Evolutionary conservation across 2,888 invertebrate genomes (phyloP), one percentile per base, ranked within the genome.

Genomic region (Anaspis maculata): DNA sequence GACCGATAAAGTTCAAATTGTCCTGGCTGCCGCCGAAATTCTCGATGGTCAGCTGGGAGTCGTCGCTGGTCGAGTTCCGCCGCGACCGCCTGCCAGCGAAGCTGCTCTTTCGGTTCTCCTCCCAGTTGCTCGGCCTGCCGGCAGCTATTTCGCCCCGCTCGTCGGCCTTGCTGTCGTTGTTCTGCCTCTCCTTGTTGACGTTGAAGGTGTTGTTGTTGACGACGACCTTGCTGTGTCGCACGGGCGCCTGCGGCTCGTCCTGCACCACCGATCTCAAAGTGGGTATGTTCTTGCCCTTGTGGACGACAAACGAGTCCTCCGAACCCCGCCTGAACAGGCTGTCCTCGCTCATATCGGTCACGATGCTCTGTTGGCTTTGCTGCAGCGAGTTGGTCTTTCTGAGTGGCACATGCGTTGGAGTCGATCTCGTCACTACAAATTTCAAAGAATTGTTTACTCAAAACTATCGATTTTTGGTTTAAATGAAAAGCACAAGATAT

Each of bases 1-100:
- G 71, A 0, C 87, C 87, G 25, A 88, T 79, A 60, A 86, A 84
- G 68, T 87, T 86, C 49, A 90, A 64, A 51, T 89, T 80, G 64
- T 91, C 90, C 70, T 89, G 89, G 45, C 87, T 87, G 35, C 91
- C 91, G 27, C 91, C 90, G 64, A 91, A 90, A 69, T 91, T 91
- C 69, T 91, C 91, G 33, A 90, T 84, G 0, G 90, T 91, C 48
- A 91, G 71, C 63, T 90, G 88, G 16, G 87, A 88, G 60, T 91
- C 90, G 59, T 90, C 90, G 40, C 79, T 76, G 29, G 85, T 73
- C 45, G 89, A 90, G 58, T 88, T 87, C 42, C 89, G 73, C 11
- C 90, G 73, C 26, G 89, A 90, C 26, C 90, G 74, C 3, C 88
- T 76, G 26, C 88, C 90, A 34, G 86, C 87, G 68, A 80, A 89